phyloP scores from a whole-genome alignment of 2,113 vertebrate genomes.

The Hydrochoerus hydrochaeris region DNA sequence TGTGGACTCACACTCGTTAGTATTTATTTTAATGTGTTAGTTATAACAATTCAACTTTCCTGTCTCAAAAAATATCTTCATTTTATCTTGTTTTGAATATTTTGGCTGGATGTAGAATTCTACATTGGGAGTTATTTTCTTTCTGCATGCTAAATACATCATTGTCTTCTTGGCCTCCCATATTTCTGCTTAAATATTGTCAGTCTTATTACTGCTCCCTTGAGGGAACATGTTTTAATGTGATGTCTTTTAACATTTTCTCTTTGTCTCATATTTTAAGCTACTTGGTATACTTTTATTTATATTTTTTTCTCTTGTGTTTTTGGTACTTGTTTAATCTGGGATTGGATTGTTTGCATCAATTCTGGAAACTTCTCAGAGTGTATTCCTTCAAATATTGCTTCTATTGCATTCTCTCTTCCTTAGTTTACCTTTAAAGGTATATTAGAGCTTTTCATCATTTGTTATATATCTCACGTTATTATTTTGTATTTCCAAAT shows the following conservation, averaged over 20 bases:
- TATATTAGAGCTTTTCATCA: background rate
- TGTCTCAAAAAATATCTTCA: background rate
- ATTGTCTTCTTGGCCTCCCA: background rate
- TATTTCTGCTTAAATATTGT: constrained; percentile 1
- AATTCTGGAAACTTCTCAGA: constrained; percentile 12
- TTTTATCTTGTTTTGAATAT: background rate
- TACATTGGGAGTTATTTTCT: background rate
- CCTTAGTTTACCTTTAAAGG: background rate
- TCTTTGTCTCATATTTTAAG: constrained; percentile 23
- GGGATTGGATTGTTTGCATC: background rate
- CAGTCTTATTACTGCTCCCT: background rate
- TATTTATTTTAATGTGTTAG: background rate
- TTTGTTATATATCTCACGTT: background rate
- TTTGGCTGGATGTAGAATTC: background rate
- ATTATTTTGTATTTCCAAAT: background rate
- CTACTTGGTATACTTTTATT: background rate
- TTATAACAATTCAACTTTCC: background rate
- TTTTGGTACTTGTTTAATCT: background rate
- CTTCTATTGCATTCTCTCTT: background rate
- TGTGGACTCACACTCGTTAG: background rate
- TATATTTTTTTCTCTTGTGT: background rate
- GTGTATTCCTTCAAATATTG: background rate
- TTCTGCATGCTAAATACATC: background rate
- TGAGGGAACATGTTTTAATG: background rate
- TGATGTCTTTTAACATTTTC: background rate